These are phyloP conservation scores for Cyclina sinensis DNA, from an alignment of 1,140 invertebrate genomes.

Conservation along the genomic window DNA sequence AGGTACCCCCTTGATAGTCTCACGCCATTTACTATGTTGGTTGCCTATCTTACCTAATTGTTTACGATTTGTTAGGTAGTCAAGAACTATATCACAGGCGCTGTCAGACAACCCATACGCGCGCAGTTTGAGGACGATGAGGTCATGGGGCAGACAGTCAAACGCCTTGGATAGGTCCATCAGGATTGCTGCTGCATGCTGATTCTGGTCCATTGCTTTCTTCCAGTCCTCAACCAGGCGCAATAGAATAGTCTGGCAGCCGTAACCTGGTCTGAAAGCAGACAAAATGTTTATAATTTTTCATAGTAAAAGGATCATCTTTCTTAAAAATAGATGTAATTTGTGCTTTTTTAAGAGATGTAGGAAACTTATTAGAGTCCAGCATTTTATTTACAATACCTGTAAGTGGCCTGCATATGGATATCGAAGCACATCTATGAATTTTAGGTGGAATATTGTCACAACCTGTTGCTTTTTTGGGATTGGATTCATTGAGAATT, in stretches of 20 bases:
- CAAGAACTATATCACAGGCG: not conserved
- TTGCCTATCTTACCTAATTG: slow-evolving; percentile 51
- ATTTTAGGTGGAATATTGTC: not conserved
- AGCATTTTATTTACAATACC: not conserved
- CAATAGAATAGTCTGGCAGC: slow-evolving; percentile 33
- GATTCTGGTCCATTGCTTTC: slow-evolving; percentile 16
- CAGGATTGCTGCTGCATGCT: slow-evolving; percentile 47
- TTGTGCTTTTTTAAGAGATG: not conserved
- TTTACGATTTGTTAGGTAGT: slow-evolving; percentile 46
- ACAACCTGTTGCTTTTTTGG: not conserved
- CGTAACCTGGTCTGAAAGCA: slow-evolving; percentile 19
- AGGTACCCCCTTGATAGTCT: slow-evolving; percentile 56
- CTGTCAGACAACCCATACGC: slow-evolving; percentile 43
- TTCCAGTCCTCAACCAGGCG: slow-evolving; percentile 51
- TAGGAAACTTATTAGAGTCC: too few species aligned
- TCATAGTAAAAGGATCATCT: not conserved
- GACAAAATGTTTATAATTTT: slow-evolving; percentile 37
- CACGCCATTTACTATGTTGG: not conserved
- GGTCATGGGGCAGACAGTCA: slow-evolving; percentile 46
- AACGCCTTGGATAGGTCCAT: slow-evolving; percentile 43
- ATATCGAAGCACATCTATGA: not conserved
- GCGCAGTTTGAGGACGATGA: slow-evolving; percentile 8
- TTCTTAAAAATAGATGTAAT: slow-evolving; percentile 1
- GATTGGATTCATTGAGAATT: not conserved
- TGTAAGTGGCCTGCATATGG: not conserved